These are phyloP conservation scores for Hiodon alosoides DNA, from an alignment of 2,113 vertebrate genomes.

Conservation along the genomic window DNA sequence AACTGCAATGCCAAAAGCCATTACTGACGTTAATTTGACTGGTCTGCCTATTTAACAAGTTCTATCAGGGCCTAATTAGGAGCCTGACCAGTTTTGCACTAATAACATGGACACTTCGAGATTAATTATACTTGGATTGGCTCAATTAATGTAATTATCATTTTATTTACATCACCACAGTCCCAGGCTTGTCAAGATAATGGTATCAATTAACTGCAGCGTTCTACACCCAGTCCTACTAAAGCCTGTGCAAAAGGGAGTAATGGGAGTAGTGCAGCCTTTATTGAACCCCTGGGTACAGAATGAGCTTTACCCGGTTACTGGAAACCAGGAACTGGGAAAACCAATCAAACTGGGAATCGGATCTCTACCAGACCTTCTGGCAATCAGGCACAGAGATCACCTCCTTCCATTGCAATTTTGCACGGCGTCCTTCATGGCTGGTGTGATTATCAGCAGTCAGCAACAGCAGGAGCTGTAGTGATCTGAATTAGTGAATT, in stretches of 20 bases:
- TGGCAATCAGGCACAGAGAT: background rate
- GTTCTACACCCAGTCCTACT: background rate
- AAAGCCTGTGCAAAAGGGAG: too few species aligned
- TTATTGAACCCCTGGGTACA: background rate
- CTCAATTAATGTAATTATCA: constrained; percentile 59
- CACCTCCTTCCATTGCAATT: background rate
- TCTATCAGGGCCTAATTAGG: constrained; percentile 54
- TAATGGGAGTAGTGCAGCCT: background rate
- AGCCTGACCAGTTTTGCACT: constrained; percentile 57
- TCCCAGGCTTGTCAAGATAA: constrained; percentile 39
- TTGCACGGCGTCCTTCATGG: background rate
- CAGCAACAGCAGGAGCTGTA: background rate
- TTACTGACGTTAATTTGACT: constrained; percentile 48
- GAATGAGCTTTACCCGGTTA: background rate
- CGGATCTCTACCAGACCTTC: background rate
- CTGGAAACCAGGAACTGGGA: background rate
- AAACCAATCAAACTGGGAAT: background rate
- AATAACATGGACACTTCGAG: constrained; percentile 57
- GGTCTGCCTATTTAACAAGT: constrained; percentile 43
- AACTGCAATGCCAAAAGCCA: constrained; percentile 42
- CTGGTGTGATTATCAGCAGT: background rate
- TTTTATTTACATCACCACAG: constrained; percentile 51
- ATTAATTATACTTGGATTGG: constrained; percentile 63
- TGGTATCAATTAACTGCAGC: constrained; percentile 30
- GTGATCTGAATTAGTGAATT: background rate